Conservation (phyloP, 2,113 vertebrate genomes). For the Callocephalon fimbriatum region DNA sequence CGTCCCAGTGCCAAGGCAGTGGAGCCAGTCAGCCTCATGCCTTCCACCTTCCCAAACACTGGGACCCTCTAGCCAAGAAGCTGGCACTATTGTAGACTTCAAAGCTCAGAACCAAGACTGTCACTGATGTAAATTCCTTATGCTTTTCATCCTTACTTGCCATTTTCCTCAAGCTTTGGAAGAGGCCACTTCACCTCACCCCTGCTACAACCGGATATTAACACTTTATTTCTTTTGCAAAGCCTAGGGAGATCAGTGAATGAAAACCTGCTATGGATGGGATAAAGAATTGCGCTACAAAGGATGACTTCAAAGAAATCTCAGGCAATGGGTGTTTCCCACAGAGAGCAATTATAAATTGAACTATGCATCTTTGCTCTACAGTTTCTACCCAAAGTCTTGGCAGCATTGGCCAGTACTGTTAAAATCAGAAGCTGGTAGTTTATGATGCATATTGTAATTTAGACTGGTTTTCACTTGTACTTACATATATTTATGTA, state of each 20-base stretch:
- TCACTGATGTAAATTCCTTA: neutral
- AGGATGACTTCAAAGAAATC: neutral
- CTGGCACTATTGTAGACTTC: neutral
- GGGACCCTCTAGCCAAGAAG: neutral
- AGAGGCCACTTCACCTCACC: neutral
- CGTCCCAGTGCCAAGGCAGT: neutral
- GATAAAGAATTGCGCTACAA: neutral
- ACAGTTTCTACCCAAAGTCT: neutral
- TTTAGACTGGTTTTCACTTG: neutral
- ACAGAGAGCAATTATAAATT: neutral
- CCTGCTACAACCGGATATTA: accelerated
- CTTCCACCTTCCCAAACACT: neutral
- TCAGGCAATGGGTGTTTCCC: neutral
- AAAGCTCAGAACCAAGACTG: neutral
- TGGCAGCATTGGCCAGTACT: neutral
- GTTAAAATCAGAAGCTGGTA: neutral
- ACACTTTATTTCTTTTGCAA: neutral
- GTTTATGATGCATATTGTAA: neutral
- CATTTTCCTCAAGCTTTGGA: neutral
- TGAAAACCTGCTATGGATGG: neutral
- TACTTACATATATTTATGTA: neutral
- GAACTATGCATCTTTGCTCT: neutral
- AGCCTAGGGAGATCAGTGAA: neutral
- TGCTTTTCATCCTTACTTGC: neutral
- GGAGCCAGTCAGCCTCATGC: neutral